Base-by-base conservation (phyloP, 1,140 invertebrate species). In the Amphibalanus amphitrite region DNA sequence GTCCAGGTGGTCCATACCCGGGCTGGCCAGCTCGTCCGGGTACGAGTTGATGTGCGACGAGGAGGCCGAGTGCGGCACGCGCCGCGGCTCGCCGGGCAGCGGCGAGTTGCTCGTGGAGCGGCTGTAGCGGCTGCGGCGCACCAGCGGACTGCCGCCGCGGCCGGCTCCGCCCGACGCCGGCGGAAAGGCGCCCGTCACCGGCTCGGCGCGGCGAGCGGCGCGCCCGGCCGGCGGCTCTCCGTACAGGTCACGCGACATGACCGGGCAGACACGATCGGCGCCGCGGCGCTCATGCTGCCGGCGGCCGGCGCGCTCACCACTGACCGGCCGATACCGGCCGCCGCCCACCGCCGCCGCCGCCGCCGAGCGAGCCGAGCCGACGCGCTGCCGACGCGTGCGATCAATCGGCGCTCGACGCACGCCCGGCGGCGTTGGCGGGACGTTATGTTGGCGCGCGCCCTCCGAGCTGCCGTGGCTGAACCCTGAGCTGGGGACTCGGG, bases 211-310 rank as follows among this genome's bases (percentile, higher is more conserved):
- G 47, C 47, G 47, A 13, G 13, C 6, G 47, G 17, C 47, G 47
- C 47, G 47, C 10, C 47, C 47, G 10, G 47, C 10, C 47, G 47
- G 47, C 47, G 47, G 47, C 47, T 59, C 47, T 20, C 84, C 84
- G 82, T 89, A 89, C 79, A 86, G 85, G 81, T 89, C 87, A 75
- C 87, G 85, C 79, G 87, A 88, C 87, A 89, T 75, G 64, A 69
- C 74, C 72, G 10, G 17, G 10, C 3, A 59, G 47, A 59, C 13
- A 13, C 47, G 6, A 13, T 59, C 47, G 47, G 20, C 47, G 20
- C 47, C 47, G 47, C 47, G 6, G 10, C 47, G 20, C 47, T 59
- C 47, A 59, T 59, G 17, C 47, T 59, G 47, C 47, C 47, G 13
- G 20, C 47, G 1, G 13, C 47, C 13, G 47, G 47, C 47, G 47